Base-by-base conservation (phyloP, 2,797 vertebrate species). In the Lepus townsendii region DNA sequence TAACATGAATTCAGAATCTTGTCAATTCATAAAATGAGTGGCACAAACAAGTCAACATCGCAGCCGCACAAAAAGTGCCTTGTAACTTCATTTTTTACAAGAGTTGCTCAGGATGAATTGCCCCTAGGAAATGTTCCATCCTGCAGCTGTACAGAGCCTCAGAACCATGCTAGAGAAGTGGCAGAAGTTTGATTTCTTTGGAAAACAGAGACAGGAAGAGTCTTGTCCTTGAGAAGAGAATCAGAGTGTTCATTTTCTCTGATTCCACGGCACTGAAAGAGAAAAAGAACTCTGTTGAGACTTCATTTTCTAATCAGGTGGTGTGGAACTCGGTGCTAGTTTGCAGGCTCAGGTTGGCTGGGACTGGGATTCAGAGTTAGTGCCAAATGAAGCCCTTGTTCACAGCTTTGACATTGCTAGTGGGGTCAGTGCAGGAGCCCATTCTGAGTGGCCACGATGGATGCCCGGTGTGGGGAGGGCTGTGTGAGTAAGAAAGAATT, bases 331-430 rank as follows among this genome's bases (percentile, higher is more conserved):
- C 84, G 65, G 42, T 27, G 82, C 63, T 62, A 62, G 42, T 85
- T 9, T 84, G 96, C 95, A 90, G 90, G 92, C 93, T 93, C 89
- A 94, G 95, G 27, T 90, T 32, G 90, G 17, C 11, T 52, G 30
- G 32, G 66, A 73, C 96, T 96, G 88, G 76, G 88, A 94, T 96
- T 97, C 96, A 86, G 47, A 65, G 94, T 88, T 88, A 96, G 83
- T 96, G 98, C 85, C 91, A 91, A 96, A 95, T 88, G 80, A 95
- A 96, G 86, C 38, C 87, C 95, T 91, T 93, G 62, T 94, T 97
- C 96, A 95, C 77, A 95, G 96, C 93, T 94, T 65, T 94, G 79
- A 95, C 63, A 93, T 89, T 88, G 96, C 93, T 97, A 88, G 50
- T 54, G 69, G 10, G 88, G 71, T 76, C 95, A 79, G 96, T 92